phyloP scores from a whole-genome alignment of 2,113 vertebrate genomes.

The Channa argus region DNA sequence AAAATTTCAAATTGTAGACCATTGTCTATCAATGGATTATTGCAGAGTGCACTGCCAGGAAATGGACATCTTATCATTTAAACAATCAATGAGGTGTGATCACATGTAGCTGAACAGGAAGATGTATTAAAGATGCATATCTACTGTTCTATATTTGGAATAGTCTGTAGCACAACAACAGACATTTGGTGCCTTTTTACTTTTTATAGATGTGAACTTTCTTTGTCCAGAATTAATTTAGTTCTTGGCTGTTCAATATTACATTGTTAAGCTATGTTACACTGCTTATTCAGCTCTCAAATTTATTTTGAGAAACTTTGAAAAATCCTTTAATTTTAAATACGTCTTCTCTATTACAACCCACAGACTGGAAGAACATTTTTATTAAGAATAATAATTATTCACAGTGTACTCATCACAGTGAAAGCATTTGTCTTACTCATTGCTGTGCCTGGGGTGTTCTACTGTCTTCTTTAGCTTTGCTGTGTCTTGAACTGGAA shows the following conservation, averaged over 20 bases:
- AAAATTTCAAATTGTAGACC: background rate
- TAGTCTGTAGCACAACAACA: background rate
- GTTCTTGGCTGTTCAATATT: no score
- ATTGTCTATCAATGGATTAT: background rate
- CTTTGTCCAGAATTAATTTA: background rate
- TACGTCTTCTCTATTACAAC: background rate
- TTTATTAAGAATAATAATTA: background rate
- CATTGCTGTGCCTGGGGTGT: background rate
- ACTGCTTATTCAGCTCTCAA: no score
- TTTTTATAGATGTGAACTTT: background rate
- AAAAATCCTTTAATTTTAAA: background rate
- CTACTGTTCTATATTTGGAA: background rate
- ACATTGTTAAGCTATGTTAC: no score
- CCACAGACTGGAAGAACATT: background rate
- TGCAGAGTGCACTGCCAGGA: constrained; percentile 2
- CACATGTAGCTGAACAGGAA: background rate
- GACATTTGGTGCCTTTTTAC: background rate
- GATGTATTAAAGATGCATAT: constrained; percentile 11
- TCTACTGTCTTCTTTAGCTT: background rate
- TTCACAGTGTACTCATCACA: background rate
- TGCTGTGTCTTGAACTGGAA: constrained; percentile 9
- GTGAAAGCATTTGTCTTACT: background rate
- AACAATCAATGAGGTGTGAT: background rate
- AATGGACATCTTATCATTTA: constrained; percentile 18
- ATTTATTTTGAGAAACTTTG: no score